A percentile compares a stretch with the other conserved stretches of the same genome.
Evolutionary conservation across 1,140 invertebrate species (phyloP).

Genomic region (Oedothorax gibbosus): DNA sequence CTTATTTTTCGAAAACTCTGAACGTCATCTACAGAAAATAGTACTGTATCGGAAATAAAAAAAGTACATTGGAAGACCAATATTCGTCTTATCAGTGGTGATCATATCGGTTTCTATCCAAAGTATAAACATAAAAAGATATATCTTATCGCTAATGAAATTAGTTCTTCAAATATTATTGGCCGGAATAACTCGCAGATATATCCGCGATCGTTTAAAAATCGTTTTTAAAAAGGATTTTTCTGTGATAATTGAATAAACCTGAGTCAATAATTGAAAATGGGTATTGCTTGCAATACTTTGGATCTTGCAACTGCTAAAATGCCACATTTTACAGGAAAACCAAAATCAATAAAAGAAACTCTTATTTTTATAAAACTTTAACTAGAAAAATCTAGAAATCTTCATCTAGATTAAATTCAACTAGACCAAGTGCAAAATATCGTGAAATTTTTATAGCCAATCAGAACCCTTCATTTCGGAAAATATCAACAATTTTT

Average conservation of each 20-base stretch:
- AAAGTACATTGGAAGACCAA: not conserved
- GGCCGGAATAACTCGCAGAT: conserved; percentile 10
- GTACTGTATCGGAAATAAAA: not conserved
- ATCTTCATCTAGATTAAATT: too few species aligned
- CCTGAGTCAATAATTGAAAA: conserved; percentile 34
- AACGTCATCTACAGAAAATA: not conserved
- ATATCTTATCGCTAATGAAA: conserved; percentile 22
- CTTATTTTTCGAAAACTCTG: not conserved
- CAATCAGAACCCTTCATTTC: too few species aligned
- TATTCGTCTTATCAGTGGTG: conserved; percentile 4
- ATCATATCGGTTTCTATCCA: conserved; percentile 24
- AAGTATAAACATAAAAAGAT: conserved; percentile 24
- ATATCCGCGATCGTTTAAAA: not conserved
- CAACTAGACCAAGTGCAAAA: too few species aligned
- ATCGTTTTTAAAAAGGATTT: conserved; percentile 17
- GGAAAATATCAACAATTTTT: too few species aligned
- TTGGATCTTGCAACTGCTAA: too few species aligned
- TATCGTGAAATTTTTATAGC: too few species aligned
- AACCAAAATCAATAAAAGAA: too few species aligned
- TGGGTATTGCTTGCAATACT: not conserved
- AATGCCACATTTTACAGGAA: too few species aligned
- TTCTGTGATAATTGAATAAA: conserved; percentile 11
- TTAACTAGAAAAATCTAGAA: too few species aligned
- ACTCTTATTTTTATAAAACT: too few species aligned
- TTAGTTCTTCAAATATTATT: conserved; percentile 42